Conservation (phyloP, 2,113 vertebrate species). For the Callipepla californica region DNA sequence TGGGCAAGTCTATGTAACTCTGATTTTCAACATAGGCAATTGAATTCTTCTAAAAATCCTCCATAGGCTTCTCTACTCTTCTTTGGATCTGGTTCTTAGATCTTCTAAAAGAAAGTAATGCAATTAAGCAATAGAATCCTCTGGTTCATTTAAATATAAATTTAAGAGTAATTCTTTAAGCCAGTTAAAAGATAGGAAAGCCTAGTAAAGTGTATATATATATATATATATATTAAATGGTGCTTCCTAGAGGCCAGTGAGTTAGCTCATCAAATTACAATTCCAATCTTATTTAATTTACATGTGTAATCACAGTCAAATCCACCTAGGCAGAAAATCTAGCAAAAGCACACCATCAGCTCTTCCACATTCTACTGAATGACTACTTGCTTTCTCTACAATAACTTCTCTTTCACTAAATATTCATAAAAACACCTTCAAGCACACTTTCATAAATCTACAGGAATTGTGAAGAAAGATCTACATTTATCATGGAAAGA, state of each 20-base stretch:
- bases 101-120: neutral
- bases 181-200: neutral
- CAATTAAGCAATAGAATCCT: neutral
- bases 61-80: neutral
- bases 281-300: neutral
- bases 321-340: neutral
- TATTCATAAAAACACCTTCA: neutral
- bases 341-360: neutral
- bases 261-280: neutral
- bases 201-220: neutral
- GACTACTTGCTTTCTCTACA: neutral
- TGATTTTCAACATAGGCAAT: neutral
- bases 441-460: neutral
- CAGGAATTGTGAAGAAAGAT: neutral
- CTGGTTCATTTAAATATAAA: neutral
- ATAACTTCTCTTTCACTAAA: neutral
- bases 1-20: neutral
- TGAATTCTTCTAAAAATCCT: neutral
- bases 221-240: neutral
- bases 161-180: neutral
- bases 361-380: neutral
- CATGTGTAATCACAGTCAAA: neutral
- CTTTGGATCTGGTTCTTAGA: accelerated
- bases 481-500: neutral
- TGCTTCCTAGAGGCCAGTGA: neutral